These are phyloP conservation scores for Rhynchonycteris naso DNA, from an alignment of 2,797 vertebrate genomes.

Conservation along the genomic window DNA sequence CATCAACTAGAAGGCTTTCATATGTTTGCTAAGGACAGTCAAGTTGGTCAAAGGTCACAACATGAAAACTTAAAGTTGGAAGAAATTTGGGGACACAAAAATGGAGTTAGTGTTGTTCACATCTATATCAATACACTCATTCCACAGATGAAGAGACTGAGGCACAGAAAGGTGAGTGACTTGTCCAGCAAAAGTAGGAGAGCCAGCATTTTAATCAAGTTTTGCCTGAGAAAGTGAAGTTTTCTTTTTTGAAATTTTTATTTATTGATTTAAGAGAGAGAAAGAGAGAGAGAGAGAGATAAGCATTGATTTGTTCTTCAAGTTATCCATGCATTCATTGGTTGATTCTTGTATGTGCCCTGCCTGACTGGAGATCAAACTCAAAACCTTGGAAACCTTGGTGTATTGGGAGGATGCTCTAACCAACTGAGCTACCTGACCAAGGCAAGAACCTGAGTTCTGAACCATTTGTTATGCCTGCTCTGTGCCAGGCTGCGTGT, in stretches of 20 bases:
- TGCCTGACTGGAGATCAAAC: too few species aligned
- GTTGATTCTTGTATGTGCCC: too few species aligned
- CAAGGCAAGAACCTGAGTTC: background rate
- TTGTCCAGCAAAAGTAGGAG: background rate
- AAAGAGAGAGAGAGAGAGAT: too few species aligned
- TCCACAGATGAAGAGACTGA: slow-evolving; percentile 6
- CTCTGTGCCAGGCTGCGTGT: background rate
- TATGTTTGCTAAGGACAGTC: background rate
- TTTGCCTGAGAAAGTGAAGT: background rate
- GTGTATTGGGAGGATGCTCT: too few species aligned
- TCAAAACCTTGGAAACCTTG: too few species aligned
- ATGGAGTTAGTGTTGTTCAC: background rate
- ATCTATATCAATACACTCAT: background rate
- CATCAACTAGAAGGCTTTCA: background rate
- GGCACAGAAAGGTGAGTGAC: background rate
- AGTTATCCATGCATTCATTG: too few species aligned
- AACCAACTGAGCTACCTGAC: too few species aligned
- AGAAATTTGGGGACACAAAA: background rate
- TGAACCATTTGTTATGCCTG: background rate
- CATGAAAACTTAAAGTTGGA: background rate
- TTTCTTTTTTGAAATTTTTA: too few species aligned
- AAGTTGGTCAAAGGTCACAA: background rate
- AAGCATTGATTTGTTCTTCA: too few species aligned
- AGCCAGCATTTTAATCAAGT: background rate
- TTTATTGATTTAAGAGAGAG: too few species aligned